Percentiles rank a stretch among this genome's conserved stretches.
phyloP scores from a whole-genome alignment of 2,888 invertebrate genomes.

The Calliphora vomitoria region DNA sequence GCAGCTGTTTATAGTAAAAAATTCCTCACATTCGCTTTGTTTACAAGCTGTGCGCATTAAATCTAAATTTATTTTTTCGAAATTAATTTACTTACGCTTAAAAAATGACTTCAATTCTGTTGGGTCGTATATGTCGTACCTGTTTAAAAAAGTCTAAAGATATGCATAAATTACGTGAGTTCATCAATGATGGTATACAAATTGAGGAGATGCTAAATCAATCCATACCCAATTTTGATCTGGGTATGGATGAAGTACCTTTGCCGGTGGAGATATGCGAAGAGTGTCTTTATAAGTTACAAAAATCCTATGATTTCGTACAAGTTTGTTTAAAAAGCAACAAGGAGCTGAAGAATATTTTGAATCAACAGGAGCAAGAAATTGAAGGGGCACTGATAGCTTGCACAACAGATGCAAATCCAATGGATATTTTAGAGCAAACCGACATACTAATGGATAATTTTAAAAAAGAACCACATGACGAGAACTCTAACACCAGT shows the following conservation, averaged over 20 bases:
- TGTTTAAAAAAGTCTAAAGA: slow-evolving; percentile 59
- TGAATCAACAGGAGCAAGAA: slow-evolving; percentile 39
- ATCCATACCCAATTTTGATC: slow-evolving; percentile 62
- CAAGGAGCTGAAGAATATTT: slow-evolving; percentile 45
- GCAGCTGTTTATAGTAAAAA: slow-evolving; percentile 38
- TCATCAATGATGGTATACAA: slow-evolving; percentile 33
- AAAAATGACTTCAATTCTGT: slow-evolving; percentile 60
- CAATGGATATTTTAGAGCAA: slow-evolving; percentile 41
- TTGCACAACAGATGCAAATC: neutral
- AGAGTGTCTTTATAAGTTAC: slow-evolving; percentile 53
- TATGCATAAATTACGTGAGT: slow-evolving; percentile 64
- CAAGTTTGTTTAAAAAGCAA: slow-evolving; percentile 60
- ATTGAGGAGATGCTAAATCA: slow-evolving; percentile 61
- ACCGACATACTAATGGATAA: slow-evolving; percentile 36
- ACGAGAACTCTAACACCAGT: slow-evolving; percentile 21
- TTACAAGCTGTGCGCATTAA: slow-evolving; percentile 19
- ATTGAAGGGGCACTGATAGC: slow-evolving; percentile 16
- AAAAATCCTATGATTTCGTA: slow-evolving; percentile 48
- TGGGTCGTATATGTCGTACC: slow-evolving; percentile 71
- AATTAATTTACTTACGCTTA: neutral
- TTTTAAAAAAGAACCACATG: slow-evolving; percentile 58
- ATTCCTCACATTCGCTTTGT: slow-evolving; percentile 12
- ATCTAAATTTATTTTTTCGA: neutral
- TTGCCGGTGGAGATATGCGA: slow-evolving; percentile 68
- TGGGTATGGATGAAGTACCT: slow-evolving; percentile 44